These are phyloP conservation scores for Sebastes jordani DNA, from an alignment of 2,797 vertebrate species.

Conservation along the genomic window DNA sequence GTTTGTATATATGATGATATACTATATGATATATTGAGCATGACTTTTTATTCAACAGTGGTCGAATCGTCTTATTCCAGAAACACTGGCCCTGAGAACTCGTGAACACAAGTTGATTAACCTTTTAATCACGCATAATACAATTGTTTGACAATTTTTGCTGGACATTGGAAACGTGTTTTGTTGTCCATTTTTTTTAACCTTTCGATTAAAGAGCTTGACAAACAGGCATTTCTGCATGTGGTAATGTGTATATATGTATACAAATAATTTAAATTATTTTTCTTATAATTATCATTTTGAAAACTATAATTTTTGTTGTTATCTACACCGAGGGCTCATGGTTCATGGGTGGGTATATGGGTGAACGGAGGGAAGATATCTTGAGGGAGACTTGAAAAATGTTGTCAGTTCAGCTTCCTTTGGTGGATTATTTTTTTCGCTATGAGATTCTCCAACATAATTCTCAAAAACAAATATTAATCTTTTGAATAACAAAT, in stretches of 20 bases:
- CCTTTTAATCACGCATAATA: too few species aligned
- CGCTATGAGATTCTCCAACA: background rate
- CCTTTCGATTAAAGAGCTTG: too few species aligned
- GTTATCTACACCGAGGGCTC: too few species aligned
- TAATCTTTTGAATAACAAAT: background rate
- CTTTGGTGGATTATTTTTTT: background rate
- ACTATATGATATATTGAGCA: background rate
- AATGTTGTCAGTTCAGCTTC: background rate
- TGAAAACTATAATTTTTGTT: fast-evolving
- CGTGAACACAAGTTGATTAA: too few species aligned
- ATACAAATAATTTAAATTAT: fast-evolving
- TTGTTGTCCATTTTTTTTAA: fast-evolving
- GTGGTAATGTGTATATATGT: too few species aligned
- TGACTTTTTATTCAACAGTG: background rate
- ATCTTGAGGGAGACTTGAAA: fast-evolving
- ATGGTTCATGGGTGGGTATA: too few species aligned
- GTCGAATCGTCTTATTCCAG: background rate
- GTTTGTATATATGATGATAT: background rate
- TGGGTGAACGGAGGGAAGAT: too few species aligned
- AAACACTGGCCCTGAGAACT: too few species aligned
- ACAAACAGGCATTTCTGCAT: too few species aligned
- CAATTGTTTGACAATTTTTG: too few species aligned
- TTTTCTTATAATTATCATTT: fast-evolving
- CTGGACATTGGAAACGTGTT: too few species aligned
- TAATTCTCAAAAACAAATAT: background rate